Percentiles rank a stretch among this genome's conserved stretches.
phyloP scores from a whole-genome alignment of 2,797 vertebrate species.

The Miichthys miiuy region DNA sequence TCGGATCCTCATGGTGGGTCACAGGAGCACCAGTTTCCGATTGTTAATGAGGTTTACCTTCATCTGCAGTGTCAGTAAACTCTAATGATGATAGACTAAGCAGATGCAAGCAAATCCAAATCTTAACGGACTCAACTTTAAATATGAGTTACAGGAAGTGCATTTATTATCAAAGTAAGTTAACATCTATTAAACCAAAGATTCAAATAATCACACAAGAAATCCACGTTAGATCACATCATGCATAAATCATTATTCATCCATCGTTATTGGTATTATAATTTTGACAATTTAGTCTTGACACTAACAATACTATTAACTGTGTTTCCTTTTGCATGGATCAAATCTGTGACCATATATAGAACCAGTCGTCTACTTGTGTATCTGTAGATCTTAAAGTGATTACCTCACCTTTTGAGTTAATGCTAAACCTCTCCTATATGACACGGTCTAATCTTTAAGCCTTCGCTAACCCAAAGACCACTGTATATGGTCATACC shows the following conservation, averaged over 20 bases:
- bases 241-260: neutral
- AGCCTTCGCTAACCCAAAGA: conserved; percentile 63
- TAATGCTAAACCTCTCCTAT: conserved; percentile 76
- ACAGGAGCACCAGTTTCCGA: neutral
- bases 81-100: neutral
- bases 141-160: conserved; percentile 4
- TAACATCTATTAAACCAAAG: neutral
- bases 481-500: conserved; percentile 41
- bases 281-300: neutral
- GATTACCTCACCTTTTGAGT: conserved; percentile 65
- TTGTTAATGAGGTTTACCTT: neutral
- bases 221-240: neutral
- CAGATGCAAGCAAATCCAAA: neutral
- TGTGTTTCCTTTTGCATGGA: neutral
- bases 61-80: neutral
- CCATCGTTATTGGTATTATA: neutral
- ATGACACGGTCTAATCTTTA: conserved; percentile 74
- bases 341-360: conserved; percentile 25
- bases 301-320: neutral
- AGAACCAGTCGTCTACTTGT: conserved; percentile 1
- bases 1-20: neutral
- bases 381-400: conserved; percentile 51
- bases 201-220: neutral
- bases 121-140: neutral
- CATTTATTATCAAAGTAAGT: neutral